These are phyloP conservation scores for Lepidochrysops patricia DNA, from an alignment of 2,888 invertebrate genomes.

Conservation along the genomic window DNA sequence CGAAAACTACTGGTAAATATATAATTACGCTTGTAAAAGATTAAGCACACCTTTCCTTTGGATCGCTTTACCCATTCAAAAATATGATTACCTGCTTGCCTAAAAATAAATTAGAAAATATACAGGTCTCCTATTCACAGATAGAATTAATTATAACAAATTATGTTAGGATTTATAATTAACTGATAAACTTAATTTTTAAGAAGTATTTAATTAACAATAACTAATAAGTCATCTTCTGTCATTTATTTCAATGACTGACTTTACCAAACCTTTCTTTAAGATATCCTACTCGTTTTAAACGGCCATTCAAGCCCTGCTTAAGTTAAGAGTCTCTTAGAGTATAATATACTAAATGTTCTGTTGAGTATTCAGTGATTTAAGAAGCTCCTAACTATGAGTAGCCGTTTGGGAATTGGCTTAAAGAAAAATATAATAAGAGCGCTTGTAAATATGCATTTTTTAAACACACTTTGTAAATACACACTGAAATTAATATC, in stretches of 20 bases:
- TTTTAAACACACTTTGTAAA: conserved; percentile 10
- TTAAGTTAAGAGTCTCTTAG: not conserved
- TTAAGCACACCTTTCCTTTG: not conserved
- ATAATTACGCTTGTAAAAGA: too few species aligned
- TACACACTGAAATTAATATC: conserved; percentile 8
- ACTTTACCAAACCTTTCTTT: not conserved
- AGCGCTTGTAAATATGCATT: conserved; percentile 15
- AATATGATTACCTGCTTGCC: not conserved
- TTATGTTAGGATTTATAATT: not conserved
- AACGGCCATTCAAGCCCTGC: not conserved
- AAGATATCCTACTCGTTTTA: not conserved
- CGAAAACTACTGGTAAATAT: too few species aligned
- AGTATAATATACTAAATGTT: too few species aligned
- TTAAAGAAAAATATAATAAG: conserved; percentile 3
- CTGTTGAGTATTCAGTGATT: not conserved
- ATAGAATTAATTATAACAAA: not conserved
- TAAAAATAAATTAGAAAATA: not conserved
- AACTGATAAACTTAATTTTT: not conserved
- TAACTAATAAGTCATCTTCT: too few species aligned
- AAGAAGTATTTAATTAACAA: not conserved
- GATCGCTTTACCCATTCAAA: not conserved
- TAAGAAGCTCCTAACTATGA: not conserved
- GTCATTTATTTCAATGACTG: not conserved
- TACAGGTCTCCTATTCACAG: not conserved
- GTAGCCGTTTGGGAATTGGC: not conserved